Evolutionary conservation across 2,888 invertebrate species (phyloP).

Genomic region (Eustalomyia histrio): DNA sequence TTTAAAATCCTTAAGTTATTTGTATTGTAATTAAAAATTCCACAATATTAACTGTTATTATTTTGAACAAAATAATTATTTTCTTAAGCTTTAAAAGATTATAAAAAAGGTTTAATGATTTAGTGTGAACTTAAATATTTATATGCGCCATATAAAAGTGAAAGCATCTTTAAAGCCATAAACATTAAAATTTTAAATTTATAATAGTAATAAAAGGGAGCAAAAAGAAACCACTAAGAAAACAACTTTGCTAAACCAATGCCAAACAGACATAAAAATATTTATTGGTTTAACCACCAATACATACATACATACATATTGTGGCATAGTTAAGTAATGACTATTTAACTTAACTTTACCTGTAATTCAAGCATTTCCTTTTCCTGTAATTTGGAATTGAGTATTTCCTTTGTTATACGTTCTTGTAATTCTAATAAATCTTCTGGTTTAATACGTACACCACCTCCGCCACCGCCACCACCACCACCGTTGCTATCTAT

Average conservation of each 20-base stretch:
- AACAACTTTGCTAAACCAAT: background rate
- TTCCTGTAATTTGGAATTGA: constrained; percentile 79
- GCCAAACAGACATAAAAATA: constrained; percentile 4
- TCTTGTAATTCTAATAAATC: constrained; percentile 79
- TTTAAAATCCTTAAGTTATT: too few relatives aligned
- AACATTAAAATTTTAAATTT: background rate
- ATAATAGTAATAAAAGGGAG: background rate
- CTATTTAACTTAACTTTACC: constrained; percentile 69
- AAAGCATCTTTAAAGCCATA: background rate
- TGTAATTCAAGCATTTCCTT: constrained; percentile 79
- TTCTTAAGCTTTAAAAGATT: too few relatives aligned
- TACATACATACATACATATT: background rate
- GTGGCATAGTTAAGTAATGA: constrained; percentile 15
- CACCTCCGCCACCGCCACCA: constrained; percentile 47
- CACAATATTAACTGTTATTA: too few relatives aligned
- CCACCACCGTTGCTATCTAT: constrained; percentile 38
- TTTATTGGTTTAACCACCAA: constrained; percentile 39
- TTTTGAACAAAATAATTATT: too few relatives aligned
- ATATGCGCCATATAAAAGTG: too few relatives aligned
- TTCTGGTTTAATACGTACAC: constrained; percentile 74
- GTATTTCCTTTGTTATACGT: constrained; percentile 79
- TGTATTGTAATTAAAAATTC: too few relatives aligned
- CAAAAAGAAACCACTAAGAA: too few relatives aligned
- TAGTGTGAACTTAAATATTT: too few relatives aligned
- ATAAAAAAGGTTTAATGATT: too few relatives aligned